phyloP scores from a whole-genome alignment of 2,888 invertebrate genomes.

The Athalia cordata region DNA sequence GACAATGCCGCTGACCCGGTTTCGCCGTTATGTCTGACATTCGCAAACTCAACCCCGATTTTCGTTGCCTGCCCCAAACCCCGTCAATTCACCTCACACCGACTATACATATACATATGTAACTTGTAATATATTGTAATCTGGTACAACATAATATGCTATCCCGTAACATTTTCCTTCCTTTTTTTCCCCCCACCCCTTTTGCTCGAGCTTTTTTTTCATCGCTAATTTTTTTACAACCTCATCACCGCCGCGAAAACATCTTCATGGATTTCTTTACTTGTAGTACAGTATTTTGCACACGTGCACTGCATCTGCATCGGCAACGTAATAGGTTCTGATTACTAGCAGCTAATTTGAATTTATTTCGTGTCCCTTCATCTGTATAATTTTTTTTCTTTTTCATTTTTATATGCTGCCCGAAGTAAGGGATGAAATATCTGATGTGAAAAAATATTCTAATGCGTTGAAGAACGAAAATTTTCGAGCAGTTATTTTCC shows the following conservation, averaged over 20 bases:
- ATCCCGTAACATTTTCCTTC: no score
- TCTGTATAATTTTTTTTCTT: background rate
- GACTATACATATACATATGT: no score
- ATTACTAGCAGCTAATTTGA: background rate
- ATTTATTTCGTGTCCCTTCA: background rate
- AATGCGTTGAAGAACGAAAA: background rate
- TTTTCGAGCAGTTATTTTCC: background rate
- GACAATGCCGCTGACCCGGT: conserved; percentile 27
- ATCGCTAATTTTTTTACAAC: no score
- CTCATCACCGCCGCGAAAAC: no score
- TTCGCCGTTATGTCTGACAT: conserved; percentile 1
- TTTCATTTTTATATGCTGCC: background rate
- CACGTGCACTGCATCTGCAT: no score
- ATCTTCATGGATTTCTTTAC: no score
- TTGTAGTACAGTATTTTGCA: no score
- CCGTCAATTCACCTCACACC: background rate
- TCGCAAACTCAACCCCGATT: conserved; percentile 44
- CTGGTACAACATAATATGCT: no score
- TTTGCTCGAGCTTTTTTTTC: no score
- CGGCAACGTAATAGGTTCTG: no score
- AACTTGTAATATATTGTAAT: no score
- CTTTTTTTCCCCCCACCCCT: no score
- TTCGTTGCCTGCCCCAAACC: background rate
- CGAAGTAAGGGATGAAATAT: background rate
- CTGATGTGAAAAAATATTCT: background rate